These are phyloP conservation scores for Ommatoiulus sabulosus DNA, from an alignment of 2,888 invertebrate species.

Conservation along the genomic window DNA sequence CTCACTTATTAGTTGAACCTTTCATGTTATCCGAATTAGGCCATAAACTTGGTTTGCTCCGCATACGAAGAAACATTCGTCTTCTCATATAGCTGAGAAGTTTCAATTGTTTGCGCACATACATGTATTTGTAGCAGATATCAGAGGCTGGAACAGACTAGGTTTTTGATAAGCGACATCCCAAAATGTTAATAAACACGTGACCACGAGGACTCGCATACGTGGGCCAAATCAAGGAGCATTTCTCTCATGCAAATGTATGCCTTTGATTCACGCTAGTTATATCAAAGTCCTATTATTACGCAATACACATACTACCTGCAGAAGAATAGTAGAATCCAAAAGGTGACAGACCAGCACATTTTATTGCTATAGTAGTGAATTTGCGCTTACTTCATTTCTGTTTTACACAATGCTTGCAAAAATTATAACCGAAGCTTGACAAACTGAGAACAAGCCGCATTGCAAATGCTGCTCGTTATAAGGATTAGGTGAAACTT, in stretches of 20 bases:
- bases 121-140: background rate
- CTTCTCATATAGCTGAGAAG: too few relatives aligned
- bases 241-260: background rate
- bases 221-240: background rate
- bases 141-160: background rate
- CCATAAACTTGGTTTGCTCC: too few relatives aligned
- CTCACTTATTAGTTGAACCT: too few relatives aligned
- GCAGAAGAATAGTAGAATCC: background rate
- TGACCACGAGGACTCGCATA: background rate
- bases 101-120: background rate
- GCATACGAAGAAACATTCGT: too few relatives aligned
- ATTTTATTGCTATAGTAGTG: too few relatives aligned
- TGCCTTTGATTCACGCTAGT: background rate
- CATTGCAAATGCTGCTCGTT: too few relatives aligned
- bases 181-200: background rate
- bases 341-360: background rate
- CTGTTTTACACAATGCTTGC: background rate
- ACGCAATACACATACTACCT: background rate
- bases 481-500: too few relatives aligned
- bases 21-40: too few relatives aligned
- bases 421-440: background rate
- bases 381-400: too few relatives aligned
- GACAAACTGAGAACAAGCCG: too few relatives aligned
- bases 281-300: background rate
- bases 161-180: background rate